Conservation (phyloP, 1,140 invertebrate species). For the Drosophila grimshawi region DNA sequence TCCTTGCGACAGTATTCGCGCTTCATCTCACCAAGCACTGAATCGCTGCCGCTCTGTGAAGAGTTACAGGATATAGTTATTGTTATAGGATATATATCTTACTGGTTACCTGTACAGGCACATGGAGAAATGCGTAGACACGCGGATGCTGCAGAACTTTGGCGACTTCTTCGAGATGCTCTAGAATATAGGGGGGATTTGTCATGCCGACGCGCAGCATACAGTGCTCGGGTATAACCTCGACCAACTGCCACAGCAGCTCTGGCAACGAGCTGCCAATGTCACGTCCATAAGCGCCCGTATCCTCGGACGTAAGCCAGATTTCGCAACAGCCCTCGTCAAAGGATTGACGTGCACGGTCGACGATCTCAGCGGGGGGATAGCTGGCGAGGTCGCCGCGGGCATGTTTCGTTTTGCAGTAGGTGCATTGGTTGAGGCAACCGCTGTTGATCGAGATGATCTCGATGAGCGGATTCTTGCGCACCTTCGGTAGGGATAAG, state of each 20-base stretch:
- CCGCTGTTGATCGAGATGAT: conserved; percentile 99
- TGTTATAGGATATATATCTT: no score
- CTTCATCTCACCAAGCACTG: conserved; percentile 97
- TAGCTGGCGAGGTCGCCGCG: conserved; percentile 98
- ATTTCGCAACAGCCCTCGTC: conserved; percentile 97
- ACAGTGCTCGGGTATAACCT: conserved; percentile 95
- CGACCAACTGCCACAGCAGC: conserved; percentile 93
- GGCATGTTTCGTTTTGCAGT: conserved; percentile 99
- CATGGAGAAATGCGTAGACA: conserved; percentile 98
- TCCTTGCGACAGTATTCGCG: conserved; percentile 95
- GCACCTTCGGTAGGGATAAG: conserved; percentile 95
- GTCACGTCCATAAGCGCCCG: conserved; percentile 98
- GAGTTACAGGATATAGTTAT: neutral
- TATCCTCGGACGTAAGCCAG: conserved; percentile 99
- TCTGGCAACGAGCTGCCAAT: conserved; percentile 95
- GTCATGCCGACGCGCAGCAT: conserved; percentile 97
- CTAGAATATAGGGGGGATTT: conserved; percentile 98
- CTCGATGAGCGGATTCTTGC: conserved; percentile 98
- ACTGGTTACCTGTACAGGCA: conserved; percentile 92
- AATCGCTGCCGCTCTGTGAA: conserved; percentile 92
- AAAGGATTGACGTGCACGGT: conserved; percentile 93
- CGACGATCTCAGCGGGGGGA: conserved; percentile 92
- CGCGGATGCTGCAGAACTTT: conserved; percentile 94
- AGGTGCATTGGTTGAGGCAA: conserved; percentile 99
- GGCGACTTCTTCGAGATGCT: conserved; percentile 96